These are phyloP conservation scores for Tillus elongatus DNA, from an alignment of 2,888 invertebrate genomes.

Conservation along the genomic window DNA sequence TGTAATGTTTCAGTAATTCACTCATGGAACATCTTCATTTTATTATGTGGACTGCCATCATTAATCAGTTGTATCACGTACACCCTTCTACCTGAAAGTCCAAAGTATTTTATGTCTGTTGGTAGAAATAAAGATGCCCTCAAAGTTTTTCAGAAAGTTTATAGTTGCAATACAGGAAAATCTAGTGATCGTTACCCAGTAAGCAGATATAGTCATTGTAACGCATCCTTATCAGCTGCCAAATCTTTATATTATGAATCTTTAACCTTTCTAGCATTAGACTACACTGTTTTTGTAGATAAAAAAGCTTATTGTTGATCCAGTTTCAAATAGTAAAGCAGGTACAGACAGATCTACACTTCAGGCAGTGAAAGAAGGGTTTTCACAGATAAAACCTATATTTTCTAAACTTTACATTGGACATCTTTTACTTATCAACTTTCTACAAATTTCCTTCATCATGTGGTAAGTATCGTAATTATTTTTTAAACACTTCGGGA, in stretches of 20 bases:
- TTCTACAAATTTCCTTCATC: constrained; percentile 56
- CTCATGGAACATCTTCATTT: constrained; percentile 53
- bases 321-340: constrained; percentile 21
- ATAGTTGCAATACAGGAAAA: constrained; percentile 54
- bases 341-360: constrained; percentile 31
- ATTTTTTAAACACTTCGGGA: too few relatives aligned
- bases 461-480: constrained; percentile 53
- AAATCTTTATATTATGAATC: too few relatives aligned
- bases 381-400: constrained; percentile 55
- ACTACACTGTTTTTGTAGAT: constrained; percentile 30
- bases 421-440: constrained; percentile 54
- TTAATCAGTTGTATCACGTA: constrained; percentile 53
- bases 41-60: constrained; percentile 53
- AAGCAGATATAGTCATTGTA: constrained; percentile 44
- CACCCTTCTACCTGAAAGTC: constrained; percentile 61
- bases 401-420: constrained; percentile 53
- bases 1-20: constrained; percentile 44
- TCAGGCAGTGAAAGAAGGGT: constrained; percentile 50
- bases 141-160: constrained; percentile 54
- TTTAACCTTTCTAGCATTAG: too few relatives aligned
- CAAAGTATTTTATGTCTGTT: constrained; percentile 64
- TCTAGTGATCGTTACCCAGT: constrained; percentile 56
- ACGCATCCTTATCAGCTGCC: background rate
- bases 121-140: constrained; percentile 58
- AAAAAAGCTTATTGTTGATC: constrained; percentile 35